Percentiles rank a stretch among this genome's conserved stretches.
Conservation (phyloP, 1,140 invertebrate genomes). For the honey bee (Apis mellifera) region DNA sequence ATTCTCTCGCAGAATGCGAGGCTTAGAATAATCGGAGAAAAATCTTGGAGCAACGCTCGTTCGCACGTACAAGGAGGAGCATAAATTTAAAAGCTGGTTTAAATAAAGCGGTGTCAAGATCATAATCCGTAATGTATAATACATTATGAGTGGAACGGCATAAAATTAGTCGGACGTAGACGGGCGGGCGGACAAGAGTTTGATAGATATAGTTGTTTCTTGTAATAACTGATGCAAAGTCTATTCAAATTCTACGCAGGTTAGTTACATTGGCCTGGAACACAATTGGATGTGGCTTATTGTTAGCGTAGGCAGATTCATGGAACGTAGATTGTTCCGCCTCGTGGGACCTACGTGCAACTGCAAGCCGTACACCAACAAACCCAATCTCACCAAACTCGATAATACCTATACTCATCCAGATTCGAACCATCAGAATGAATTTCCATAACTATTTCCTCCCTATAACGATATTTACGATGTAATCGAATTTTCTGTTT, state of each 20-base stretch:
- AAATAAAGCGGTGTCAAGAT: too few relatives aligned
- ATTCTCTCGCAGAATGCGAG: too few relatives aligned
- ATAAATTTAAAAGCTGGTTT: too few relatives aligned
- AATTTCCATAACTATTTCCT: too few relatives aligned
- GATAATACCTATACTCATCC: constrained; percentile 13
- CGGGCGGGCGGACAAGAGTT: neutral
- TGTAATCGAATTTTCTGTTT: neutral
- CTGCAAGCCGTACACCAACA: neutral
- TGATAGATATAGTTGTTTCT: constrained; percentile 3
- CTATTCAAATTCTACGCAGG: constrained; percentile 10
- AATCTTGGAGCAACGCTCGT: too few relatives aligned
- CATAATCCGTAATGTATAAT: too few relatives aligned
- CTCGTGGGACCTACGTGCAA: neutral
- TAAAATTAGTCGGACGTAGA: constrained; percentile 15
- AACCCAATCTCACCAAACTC: constrained; percentile 7
- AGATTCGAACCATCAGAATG: neutral
- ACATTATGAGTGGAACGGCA: neutral
- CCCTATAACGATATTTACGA: neutral
- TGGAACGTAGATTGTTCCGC: neutral
- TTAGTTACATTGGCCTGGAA: neutral
- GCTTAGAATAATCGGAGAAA: too few relatives aligned
- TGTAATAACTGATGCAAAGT: constrained; percentile 10
- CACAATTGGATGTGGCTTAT: neutral
- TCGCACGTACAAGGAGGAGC: too few relatives aligned
- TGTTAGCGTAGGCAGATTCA: neutral